These are phyloP conservation scores for Melanostoma mellinum DNA, from an alignment of 2,888 invertebrate species.

Conservation along the genomic window DNA sequence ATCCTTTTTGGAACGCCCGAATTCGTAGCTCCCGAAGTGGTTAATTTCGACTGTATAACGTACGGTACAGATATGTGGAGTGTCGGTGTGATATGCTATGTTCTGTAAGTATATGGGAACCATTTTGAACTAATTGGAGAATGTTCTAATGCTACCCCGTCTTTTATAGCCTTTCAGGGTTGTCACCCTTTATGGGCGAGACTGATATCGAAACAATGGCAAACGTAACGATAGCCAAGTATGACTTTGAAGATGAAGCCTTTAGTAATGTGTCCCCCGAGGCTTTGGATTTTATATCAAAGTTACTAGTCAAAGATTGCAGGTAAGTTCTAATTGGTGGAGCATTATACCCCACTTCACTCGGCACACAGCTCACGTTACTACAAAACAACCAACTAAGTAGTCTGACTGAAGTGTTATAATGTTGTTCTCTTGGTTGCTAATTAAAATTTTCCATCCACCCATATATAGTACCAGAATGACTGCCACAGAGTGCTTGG, in stretches of 20 bases:
- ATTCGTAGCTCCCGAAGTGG: slow-evolving; percentile 99
- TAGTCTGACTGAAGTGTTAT: slow-evolving; percentile 28
- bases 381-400: slow-evolving; percentile 17
- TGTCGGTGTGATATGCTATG: slow-evolving; percentile 98
- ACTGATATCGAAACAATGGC: slow-evolving; percentile 98
- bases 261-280: slow-evolving; percentile 96
- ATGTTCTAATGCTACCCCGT: slow-evolving; percentile 24
- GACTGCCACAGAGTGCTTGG: slow-evolving; percentile 91
- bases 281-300: slow-evolving; percentile 97
- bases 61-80: slow-evolving; percentile 99
- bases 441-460: slow-evolving; percentile 78
- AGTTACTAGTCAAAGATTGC: slow-evolving; percentile 95
- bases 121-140: slow-evolving; percentile 23
- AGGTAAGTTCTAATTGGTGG: slow-evolving; percentile 86
- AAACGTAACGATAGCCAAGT: slow-evolving; percentile 98
- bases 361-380: slow-evolving; percentile 14
- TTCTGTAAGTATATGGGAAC: slow-evolving; percentile 90
- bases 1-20: slow-evolving; percentile 99
- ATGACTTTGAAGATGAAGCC: slow-evolving; percentile 98
- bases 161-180: slow-evolving; percentile 90
- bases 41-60: slow-evolving; percentile 98
- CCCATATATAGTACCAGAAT: slow-evolving; percentile 88
- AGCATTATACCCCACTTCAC: slow-evolving; percentile 41
- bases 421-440: slow-evolving; percentile 41
- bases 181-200: slow-evolving; percentile 99